Conservation (phyloP, 2,888 invertebrate genomes). For the Arctia plantaginis region DNA sequence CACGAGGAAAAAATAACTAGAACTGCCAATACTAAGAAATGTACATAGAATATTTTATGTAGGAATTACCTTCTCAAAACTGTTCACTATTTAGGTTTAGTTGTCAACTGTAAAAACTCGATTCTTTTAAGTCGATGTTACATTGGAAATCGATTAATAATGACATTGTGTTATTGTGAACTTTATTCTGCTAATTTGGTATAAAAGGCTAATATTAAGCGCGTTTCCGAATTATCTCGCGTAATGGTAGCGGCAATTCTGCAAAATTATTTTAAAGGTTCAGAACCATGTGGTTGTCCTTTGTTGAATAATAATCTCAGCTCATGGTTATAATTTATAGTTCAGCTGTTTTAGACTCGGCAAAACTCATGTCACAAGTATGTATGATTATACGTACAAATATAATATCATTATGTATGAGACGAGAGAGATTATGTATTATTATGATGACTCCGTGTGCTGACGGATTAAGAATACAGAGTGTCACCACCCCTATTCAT, state of each 20-base stretch:
- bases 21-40: not conserved
- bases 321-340: not conserved
- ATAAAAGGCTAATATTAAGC: constrained; percentile 3
- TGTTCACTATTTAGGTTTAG: not conserved
- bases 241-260: not conserved
- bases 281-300: not conserved
- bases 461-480: no score
- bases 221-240: constrained; percentile 12
- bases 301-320: not conserved
- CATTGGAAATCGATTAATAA: not conserved
- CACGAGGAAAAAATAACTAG: not conserved
- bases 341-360: not conserved
- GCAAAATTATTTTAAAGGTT: not conserved
- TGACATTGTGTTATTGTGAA: constrained; percentile 12
- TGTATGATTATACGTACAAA: no score
- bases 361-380: no score
- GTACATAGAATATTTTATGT: not conserved
- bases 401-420: no score
- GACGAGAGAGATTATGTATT: no score
- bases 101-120: not conserved
- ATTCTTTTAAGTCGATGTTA: not conserved
- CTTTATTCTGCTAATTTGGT: not conserved
- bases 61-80: not conserved
- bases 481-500: no score
- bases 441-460: no score